Percentiles rank a stretch among this genome's conserved stretches.
Conservation (phyloP, 2,113 vertebrate genomes). For the Piaya cayana region DNA sequence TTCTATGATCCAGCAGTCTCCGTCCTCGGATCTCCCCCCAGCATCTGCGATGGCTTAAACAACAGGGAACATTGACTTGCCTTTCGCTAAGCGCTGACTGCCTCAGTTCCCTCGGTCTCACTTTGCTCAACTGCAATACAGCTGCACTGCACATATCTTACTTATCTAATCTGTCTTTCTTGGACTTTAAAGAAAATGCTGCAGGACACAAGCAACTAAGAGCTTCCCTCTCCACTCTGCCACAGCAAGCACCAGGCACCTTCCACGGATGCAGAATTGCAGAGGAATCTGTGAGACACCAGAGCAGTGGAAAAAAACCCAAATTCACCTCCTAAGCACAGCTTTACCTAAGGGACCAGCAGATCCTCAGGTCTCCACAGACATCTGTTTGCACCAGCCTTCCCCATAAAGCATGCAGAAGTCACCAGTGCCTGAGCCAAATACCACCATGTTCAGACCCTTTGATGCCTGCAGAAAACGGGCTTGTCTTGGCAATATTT, state of each 20-base stretch:
- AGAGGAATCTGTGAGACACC: background rate
- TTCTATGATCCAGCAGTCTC: background rate
- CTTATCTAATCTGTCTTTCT: background rate
- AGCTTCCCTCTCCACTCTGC: background rate
- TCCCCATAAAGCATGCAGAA: background rate
- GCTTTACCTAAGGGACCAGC: background rate
- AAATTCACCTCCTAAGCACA: background rate
- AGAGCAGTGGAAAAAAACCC: background rate
- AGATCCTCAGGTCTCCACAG: background rate
- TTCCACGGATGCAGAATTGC: background rate
- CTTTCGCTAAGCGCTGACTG: background rate
- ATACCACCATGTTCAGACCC: fast-evolving
- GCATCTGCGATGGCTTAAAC: background rate
- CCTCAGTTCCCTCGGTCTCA: background rate
- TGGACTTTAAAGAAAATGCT: background rate
- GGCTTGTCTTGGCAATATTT: background rate
- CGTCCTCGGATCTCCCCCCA: background rate
- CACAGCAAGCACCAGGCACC: background rate
- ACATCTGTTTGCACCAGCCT: background rate
- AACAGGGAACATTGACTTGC: background rate
- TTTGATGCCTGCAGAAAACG: background rate
- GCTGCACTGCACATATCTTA: background rate
- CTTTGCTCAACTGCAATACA: background rate
- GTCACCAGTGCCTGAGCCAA: background rate
- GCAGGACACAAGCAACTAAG: background rate